Evolutionary conservation across 2,888 invertebrate genomes (phyloP).

Genomic region (Calameuta idolon): DNA sequence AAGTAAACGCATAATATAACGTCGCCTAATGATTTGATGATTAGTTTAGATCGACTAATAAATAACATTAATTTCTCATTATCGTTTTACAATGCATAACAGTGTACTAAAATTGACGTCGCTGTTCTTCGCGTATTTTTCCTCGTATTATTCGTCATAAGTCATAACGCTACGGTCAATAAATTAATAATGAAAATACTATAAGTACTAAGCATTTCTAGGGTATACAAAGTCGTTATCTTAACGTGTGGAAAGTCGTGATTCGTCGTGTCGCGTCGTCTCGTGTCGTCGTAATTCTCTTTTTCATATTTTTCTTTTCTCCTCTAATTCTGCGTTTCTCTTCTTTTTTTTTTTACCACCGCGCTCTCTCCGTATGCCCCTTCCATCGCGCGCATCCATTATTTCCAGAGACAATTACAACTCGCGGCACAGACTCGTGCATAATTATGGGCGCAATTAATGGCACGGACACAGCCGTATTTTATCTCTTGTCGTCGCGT

Average conservation of each 20-base stretch:
- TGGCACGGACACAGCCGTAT: background rate
- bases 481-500: background rate
- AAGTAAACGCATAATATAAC: conserved; percentile 42
- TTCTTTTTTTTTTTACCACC: background rate
- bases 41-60: conserved; percentile 48
- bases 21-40: conserved; percentile 45
- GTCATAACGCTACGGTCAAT: conserved; percentile 53
- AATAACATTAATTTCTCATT: conserved; percentile 51
- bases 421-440: background rate
- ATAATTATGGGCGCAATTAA: background rate
- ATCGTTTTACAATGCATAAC: conserved; percentile 45
- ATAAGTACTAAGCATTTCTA: conserved; percentile 59
- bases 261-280: background rate
- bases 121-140: conserved; percentile 17
- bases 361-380: background rate
- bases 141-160: conserved; percentile 10
- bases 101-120: conserved; percentile 47
- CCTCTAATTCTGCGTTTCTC: conserved; percentile 9
- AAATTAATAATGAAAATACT: conserved; percentile 62
- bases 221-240: conserved; percentile 32
- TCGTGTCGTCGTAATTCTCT: conserved; percentile 13
- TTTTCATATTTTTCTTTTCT: conserved; percentile 10
- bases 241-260: conserved; percentile 24
- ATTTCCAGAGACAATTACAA: background rate
- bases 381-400: background rate